Conservation (phyloP, 2,113 vertebrate genomes). For the Actenoides hombroni region DNA sequence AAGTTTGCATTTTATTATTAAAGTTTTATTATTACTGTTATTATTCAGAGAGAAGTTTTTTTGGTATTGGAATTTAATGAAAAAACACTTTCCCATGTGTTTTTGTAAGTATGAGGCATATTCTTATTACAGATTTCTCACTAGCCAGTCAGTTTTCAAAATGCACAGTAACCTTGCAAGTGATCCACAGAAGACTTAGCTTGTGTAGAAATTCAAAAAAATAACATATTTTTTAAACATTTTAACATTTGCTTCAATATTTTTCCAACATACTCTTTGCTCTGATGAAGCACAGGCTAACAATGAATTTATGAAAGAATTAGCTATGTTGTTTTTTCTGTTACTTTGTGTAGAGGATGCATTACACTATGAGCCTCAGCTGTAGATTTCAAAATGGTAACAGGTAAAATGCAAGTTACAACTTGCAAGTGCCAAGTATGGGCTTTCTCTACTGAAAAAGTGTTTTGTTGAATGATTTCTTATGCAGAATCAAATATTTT, state of each 20-base stretch:
- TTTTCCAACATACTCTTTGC: not conserved
- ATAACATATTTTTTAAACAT: accelerated
- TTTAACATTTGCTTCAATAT: not conserved
- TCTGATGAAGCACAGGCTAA: not conserved
- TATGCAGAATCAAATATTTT: not conserved
- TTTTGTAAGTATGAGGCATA: not conserved
- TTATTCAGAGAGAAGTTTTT: not conserved
- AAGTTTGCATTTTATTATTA: not conserved
- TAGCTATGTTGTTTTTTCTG: not conserved
- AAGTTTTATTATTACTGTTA: not conserved
- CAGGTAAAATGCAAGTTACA: not conserved
- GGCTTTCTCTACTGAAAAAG: not conserved
- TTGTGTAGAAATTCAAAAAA: not conserved
- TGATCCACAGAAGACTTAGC: not conserved
- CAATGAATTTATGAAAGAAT: not conserved
- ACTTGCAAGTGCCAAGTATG: not conserved
- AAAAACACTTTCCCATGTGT: not conserved
- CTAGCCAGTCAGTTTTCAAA: not conserved
- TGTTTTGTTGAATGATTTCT: not conserved
- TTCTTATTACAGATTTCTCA: not conserved
- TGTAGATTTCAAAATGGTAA: not conserved
- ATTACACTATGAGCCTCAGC: not conserved
- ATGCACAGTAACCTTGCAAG: not conserved
- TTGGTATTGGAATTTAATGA: not conserved
- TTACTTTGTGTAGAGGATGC: not conserved